phyloP scores from a whole-genome alignment of 2,888 invertebrate genomes.

The Ferdinandea cuprea region DNA sequence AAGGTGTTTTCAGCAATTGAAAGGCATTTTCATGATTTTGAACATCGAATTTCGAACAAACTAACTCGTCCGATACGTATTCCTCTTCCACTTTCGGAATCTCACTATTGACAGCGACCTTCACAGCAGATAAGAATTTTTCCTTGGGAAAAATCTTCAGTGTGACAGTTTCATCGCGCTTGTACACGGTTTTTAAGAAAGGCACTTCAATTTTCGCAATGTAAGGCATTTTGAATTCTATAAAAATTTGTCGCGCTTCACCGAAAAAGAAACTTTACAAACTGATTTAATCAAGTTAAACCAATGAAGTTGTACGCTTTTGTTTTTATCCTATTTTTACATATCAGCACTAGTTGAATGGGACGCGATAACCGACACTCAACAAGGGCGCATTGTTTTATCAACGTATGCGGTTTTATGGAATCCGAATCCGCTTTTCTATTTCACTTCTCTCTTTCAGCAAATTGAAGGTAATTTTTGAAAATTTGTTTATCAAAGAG shows the following conservation, averaged over 20 bases:
- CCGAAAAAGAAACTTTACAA: slow-evolving; percentile 35
- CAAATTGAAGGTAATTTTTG: slow-evolving; percentile 1
- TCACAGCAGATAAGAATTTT: slow-evolving; percentile 59
- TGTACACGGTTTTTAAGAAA: slow-evolving; percentile 69
- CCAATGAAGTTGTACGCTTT: slow-evolving; percentile 39
- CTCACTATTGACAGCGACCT: slow-evolving; percentile 24
- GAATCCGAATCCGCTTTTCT: slow-evolving; percentile 20
- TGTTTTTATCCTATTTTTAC: slow-evolving; percentile 20
- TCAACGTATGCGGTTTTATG: slow-evolving; percentile 45
- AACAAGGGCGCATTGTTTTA: slow-evolving; percentile 31
- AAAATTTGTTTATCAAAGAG: background rate
- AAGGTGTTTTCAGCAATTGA: slow-evolving; percentile 61
- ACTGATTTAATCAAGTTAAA: slow-evolving; percentile 57
- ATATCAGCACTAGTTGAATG: slow-evolving; percentile 21
- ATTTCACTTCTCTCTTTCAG: background rate
- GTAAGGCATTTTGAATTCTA: slow-evolving; percentile 54
- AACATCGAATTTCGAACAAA: slow-evolving; percentile 66
- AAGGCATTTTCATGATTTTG: slow-evolving; percentile 45
- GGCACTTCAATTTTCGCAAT: slow-evolving; percentile 64
- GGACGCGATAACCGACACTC: slow-evolving; percentile 25
- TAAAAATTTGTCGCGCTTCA: background rate
- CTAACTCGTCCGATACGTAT: slow-evolving; percentile 14
- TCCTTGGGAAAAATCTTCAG: slow-evolving; percentile 66
- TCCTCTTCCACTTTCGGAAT: background rate
- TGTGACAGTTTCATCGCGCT: slow-evolving; percentile 53